Conservation (phyloP, 2,113 vertebrate genomes). For the Leptobrachium ailaonicum region DNA sequence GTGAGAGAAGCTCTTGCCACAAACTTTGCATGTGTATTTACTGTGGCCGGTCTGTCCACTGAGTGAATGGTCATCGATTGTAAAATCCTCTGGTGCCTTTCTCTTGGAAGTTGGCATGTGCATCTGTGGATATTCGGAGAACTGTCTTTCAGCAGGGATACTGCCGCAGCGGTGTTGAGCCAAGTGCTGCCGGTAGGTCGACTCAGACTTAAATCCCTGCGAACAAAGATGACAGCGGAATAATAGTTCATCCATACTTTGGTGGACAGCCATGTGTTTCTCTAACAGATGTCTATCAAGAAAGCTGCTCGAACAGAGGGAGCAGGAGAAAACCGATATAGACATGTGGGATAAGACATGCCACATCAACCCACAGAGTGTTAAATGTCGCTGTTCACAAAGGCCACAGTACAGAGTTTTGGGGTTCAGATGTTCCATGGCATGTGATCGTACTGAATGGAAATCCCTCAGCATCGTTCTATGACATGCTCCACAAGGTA, state of each 20-base stretch:
- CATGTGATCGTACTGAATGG: constrained; percentile 80
- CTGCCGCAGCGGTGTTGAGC: constrained; percentile 77
- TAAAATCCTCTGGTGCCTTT: constrained; percentile 64
- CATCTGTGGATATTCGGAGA: constrained; percentile 54
- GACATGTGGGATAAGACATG: constrained; percentile 84
- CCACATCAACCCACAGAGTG: constrained; percentile 89
- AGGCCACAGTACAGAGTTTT: constrained; percentile 81
- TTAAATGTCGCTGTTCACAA: constrained; percentile 82
- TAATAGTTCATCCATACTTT: constrained; percentile 73
- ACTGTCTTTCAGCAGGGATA: constrained; percentile 60
- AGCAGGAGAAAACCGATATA: constrained; percentile 86
- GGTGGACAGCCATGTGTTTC: constrained; percentile 82
- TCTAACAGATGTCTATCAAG: constrained; percentile 84
- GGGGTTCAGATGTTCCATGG: constrained; percentile 81
- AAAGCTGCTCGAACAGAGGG: constrained; percentile 84
- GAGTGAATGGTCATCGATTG: constrained; percentile 60
- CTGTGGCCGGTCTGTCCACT: constrained; percentile 69
- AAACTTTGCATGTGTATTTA: constrained; percentile 94
- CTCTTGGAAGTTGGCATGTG: constrained; percentile 63
- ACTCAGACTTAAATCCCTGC: constrained; percentile 75
- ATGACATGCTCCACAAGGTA: constrained; percentile 79
- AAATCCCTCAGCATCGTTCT: constrained; percentile 85
- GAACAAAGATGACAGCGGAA: constrained; percentile 73
- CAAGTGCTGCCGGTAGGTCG: constrained; percentile 84
- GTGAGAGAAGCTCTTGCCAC: constrained; percentile 92